Conservation (phyloP, 2,113 vertebrate genomes). For the Leiothrix lutea region DNA sequence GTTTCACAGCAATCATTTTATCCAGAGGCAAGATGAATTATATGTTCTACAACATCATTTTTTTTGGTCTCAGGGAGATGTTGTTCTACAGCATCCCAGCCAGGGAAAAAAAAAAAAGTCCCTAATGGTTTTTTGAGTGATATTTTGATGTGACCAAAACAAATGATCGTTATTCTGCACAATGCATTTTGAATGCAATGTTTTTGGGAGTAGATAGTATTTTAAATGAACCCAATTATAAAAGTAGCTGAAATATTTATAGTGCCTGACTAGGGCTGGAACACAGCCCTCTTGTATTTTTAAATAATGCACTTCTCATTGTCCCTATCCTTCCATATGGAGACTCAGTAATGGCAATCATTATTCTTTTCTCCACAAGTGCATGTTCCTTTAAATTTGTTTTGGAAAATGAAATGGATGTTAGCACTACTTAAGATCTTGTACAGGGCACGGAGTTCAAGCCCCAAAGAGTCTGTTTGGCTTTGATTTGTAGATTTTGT, state of each 20-base stretch:
- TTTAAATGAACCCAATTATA: conserved; percentile 38
- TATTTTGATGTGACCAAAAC: conserved; percentile 28
- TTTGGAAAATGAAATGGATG: background rate
- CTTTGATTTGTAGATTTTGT: background rate
- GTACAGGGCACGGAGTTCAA: background rate
- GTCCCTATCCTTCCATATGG: background rate
- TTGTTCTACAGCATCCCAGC: background rate
- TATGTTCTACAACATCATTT: background rate
- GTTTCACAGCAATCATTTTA: conserved; percentile 12
- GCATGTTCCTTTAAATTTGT: background rate
- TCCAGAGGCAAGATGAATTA: conserved; percentile 7
- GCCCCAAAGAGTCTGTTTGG: background rate
- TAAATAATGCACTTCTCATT: background rate
- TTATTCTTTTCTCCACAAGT: background rate
- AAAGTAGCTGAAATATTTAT: conserved; percentile 26
- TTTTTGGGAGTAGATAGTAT: background rate
- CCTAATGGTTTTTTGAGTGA: background rate
- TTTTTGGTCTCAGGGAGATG: background rate
- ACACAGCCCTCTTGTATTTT: background rate
- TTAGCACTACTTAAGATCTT: background rate
- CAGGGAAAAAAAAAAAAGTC: background rate
- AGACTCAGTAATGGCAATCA: background rate
- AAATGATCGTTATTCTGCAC: background rate
- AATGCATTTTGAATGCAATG: background rate
- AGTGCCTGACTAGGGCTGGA: background rate